Conservation (phyloP, 2,113 vertebrate genomes). For the Entelurus aequoreus region DNA sequence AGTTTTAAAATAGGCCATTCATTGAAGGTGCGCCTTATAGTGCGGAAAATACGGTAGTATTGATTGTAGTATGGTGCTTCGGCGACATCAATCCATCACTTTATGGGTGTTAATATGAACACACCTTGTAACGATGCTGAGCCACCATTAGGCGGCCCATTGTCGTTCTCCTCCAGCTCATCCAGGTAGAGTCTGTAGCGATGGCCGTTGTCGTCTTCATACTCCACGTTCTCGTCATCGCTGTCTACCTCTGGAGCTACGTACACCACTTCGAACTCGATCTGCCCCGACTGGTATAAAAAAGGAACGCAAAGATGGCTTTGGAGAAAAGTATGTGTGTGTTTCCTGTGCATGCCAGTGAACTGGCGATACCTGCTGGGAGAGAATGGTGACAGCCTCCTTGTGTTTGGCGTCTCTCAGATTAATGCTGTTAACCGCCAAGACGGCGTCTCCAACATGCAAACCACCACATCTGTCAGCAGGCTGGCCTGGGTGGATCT, state of each 20-base stretch:
- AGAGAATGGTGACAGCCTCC: slow-evolving; percentile 97
- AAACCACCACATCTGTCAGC: slow-evolving; percentile 92
- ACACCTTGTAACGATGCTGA: slow-evolving; percentile 53
- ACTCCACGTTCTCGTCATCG: slow-evolving; percentile 97
- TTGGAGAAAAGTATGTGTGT: not conserved
- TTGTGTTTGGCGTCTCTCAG: slow-evolving; percentile 96
- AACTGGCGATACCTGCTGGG: slow-evolving; percentile 81
- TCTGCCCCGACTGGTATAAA: slow-evolving; percentile 84
- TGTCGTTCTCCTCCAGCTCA: slow-evolving; percentile 80
- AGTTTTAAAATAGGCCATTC: too few relatives aligned
- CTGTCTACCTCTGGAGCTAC: slow-evolving; percentile 98
- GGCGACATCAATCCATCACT: not conserved
- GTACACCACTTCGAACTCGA: slow-evolving; percentile 98
- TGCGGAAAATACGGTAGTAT: too few relatives aligned
- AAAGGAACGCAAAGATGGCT: not conserved
- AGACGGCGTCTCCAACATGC: slow-evolving; percentile 93
- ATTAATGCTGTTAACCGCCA: slow-evolving; percentile 96
- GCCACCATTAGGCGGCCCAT: slow-evolving; percentile 65
- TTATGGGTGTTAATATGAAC: not conserved
- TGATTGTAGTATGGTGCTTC: too few relatives aligned
- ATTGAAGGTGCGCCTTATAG: too few relatives aligned
- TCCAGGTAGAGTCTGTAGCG: slow-evolving; percentile 95
- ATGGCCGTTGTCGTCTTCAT: slow-evolving; percentile 94
- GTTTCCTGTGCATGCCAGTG: not conserved
- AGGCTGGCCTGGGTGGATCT: slow-evolving; percentile 92